Evolutionary conservation across 2,113 vertebrate species (phyloP).

Genomic region (Burhinus bistriatus): DNA sequence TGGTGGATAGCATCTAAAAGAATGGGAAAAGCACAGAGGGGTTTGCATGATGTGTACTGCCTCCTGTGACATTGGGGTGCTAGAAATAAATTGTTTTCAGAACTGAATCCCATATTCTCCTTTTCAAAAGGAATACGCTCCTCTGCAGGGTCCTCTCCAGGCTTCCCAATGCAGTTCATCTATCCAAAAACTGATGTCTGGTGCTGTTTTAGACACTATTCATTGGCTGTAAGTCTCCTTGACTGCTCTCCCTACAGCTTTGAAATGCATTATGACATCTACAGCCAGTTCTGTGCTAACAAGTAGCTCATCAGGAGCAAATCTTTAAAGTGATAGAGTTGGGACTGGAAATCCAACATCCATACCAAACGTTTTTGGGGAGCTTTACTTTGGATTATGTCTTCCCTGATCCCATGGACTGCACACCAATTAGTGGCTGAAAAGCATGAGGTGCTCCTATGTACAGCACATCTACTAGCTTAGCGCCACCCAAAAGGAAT

Average conservation of each 20-base stretch:
- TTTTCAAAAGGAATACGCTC: not conserved
- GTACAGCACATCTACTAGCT: not conserved
- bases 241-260: not conserved
- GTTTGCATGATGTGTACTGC: rapidly evolving
- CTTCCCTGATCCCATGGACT: rapidly evolving
- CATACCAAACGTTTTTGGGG: not conserved
- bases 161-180: not conserved
- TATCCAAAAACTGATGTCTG: not conserved
- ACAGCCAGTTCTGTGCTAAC: not conserved
- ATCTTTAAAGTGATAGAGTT: not conserved
- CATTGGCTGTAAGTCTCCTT: not conserved
- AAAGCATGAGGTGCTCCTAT: rapidly evolving
- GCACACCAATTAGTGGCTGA: rapidly evolving
- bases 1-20: not conserved
- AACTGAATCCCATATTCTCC: not conserved
- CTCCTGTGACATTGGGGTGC: not conserved
- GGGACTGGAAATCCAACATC: not conserved
- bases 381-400: not conserved
- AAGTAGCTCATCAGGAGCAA: not conserved
- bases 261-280: not conserved
- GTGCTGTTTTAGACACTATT: not conserved
- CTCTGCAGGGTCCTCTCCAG: not conserved
- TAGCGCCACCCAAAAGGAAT: not conserved
- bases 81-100: not conserved
- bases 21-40: not conserved